Evolutionary conservation across 1,140 invertebrate species (phyloP), one percentile per base, ranked within the genome.

Genomic region (Pseudomyrmex cubaensis): DNA sequence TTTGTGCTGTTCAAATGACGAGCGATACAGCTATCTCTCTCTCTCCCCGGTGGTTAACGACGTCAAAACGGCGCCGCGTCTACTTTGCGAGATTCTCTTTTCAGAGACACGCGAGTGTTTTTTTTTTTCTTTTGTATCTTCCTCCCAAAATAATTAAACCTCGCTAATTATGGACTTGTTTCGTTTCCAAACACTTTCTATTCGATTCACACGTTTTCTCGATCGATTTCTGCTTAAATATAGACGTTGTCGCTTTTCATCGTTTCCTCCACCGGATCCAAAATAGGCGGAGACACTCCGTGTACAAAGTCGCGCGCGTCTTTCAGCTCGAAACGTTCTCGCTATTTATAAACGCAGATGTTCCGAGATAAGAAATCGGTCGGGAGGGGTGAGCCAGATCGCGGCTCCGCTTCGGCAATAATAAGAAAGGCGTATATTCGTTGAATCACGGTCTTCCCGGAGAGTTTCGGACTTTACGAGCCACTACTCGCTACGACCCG

Each of bases 381-480:
- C 15, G 10, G 54, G 10, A 9, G 20, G 5, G 13, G 20, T 13
- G 35, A 35, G 17, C 35, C 25, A 5, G 35, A 56, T 10, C 17
- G 13, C 25, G 52, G 52, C 35, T 57, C 35, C 50, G 25, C 63
- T 25, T 35, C 46, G 48, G 35, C 50, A 76, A 87, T 84, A 87
- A 87, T 88, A 87, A 82, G 72, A 76, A 70, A 72, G 70, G 56
- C 69, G 17, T 70, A 74, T 77, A 35, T 82, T 69, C 61, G 64
- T 73, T 9, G 82, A 87, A 87, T 87, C 82, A 78, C 67, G 25
- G 56, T 25, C 61, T 72, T 62, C 70, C 75, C 78, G 64, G 5
- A 20, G 50, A 52, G 66, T 77, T 77, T 64, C 10, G 15, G 72
- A 84, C 44, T 87, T 87, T 87, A 87, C 82, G 85, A 87, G 74